Evolutionary conservation across 2,888 invertebrate genomes (phyloP).

Genomic region (Eurois occulta): DNA sequence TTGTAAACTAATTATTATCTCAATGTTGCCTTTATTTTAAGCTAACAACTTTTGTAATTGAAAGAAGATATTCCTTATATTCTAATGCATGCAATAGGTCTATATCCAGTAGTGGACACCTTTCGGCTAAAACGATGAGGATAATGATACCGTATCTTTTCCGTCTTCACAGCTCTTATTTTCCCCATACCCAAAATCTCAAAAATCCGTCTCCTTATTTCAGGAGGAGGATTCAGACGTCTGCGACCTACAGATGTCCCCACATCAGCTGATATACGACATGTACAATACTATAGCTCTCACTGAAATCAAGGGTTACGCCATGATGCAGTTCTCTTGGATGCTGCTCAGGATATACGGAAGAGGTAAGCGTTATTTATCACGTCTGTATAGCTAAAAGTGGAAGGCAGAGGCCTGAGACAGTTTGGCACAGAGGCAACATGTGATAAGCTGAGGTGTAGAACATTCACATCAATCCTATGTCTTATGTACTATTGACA

Average conservation of each 20-base stretch:
- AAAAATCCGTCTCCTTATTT: conserved; percentile 59
- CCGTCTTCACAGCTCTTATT: neutral
- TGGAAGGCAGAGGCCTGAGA: neutral
- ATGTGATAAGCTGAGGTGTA: neutral
- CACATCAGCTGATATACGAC: conserved; percentile 95
- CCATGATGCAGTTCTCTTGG: conserved; percentile 97
- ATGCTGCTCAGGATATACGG: conserved; percentile 94
- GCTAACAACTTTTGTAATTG: neutral
- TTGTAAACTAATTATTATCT: neutral
- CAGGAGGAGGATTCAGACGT: conserved; percentile 93
- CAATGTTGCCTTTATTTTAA: neutral
- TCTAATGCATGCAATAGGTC: neutral
- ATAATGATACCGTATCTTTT: neutral
- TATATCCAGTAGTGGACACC: neutral
- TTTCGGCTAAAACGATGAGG: neutral
- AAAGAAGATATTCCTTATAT: neutral
- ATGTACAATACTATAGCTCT: conserved; percentile 95
- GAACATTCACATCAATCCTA: neutral
- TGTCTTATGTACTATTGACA: neutral
- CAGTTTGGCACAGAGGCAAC: neutral
- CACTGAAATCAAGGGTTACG: conserved; percentile 96
- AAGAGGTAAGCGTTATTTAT: conserved; percentile 90
- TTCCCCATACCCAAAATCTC: neutral
- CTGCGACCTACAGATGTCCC: conserved; percentile 94
- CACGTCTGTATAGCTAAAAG: neutral